phyloP scores from a whole-genome alignment of 1,140 invertebrate genomes.

The Druon quercuslanigerum region DNA sequence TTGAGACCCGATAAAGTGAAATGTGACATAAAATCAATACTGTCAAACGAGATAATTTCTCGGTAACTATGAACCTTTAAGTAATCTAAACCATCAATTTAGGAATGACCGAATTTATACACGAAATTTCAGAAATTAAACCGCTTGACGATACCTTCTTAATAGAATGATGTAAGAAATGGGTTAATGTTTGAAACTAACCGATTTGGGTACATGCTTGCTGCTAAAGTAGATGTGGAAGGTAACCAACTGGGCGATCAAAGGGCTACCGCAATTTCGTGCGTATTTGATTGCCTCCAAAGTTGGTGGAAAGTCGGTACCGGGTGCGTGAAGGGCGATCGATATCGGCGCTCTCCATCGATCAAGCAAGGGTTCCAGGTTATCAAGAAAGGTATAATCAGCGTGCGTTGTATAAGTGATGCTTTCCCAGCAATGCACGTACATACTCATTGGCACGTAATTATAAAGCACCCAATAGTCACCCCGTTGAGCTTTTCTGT shows the following conservation, averaged over 20 bases:
- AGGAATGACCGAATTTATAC: too few relatives aligned
- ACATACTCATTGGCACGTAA: constrained; percentile 80
- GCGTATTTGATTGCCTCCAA: constrained; percentile 78
- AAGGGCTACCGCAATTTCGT: constrained; percentile 77
- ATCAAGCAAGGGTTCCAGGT: constrained; percentile 88
- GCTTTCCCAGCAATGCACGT: constrained; percentile 84
- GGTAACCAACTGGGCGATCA: constrained; percentile 85
- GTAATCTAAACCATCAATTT: too few relatives aligned
- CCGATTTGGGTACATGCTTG: constrained; percentile 87
- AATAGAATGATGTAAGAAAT: background rate
- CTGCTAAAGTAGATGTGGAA: constrained; percentile 92
- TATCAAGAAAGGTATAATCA: constrained; percentile 93
- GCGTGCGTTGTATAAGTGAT: constrained; percentile 95
- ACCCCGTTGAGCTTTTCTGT: constrained; percentile 84
- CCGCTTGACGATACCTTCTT: too few relatives aligned
- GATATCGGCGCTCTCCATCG: constrained; percentile 83
- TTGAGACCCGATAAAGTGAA: too few relatives aligned
- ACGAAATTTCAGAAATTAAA: too few relatives aligned
- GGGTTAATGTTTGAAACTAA: constrained; percentile 63
- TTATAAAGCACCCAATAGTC: constrained; percentile 94
- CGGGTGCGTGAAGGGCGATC: constrained; percentile 82
- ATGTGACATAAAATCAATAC: too few relatives aligned
- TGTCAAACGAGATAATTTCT: too few relatives aligned
- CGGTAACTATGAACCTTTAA: too few relatives aligned
- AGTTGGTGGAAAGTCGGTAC: constrained; percentile 78